Evolutionary conservation across 2,888 invertebrate genomes (phyloP), one percentile per base, ranked within the genome.

Genomic region (Platycheirus albimanus): DNA sequence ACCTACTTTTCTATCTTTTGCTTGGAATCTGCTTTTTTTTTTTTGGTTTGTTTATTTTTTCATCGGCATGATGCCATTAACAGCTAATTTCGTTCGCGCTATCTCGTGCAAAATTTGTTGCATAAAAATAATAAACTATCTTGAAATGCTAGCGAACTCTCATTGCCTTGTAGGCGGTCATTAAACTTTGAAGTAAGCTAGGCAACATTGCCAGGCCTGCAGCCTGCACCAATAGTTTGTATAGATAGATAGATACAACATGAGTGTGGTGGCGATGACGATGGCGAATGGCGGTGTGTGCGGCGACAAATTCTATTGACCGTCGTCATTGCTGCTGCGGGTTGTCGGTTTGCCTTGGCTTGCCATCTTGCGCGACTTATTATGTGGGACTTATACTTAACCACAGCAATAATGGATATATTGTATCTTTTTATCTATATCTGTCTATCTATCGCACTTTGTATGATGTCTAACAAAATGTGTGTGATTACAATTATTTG

Each of bases 131-230:
- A 58, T 41, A 41, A 41, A 58, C 58, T 41, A 41, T 41, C 41
- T 28, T 41, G 63, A 83, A 83, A 83, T 83, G 83, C 72, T 78
- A 83, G 83, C 78, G 83, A 83, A 83, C 83, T 83, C 74, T 56
- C 38, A 47, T 78, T 83, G 83, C 83, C 83, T 83, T 83, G 83
- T 78, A 66, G 78, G 83, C 83, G 83, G 83, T 83, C 84, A 84
- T 79, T 75, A 79, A 56, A 64, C 84, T 78, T 58, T 61, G 1
- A 28, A 28, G 38, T 20, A 43, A 15, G 43, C 52, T 0, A 38
- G 38, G 41, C 41, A 36, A 13, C 17, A 49, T 64, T 69, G 70
- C 30, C 49, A 58, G 75, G 74, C 79, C 64, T 69, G 72, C 78
- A 52, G 38, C 54, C 64, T 69, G 72, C 78, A 52, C 30, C 54